These are phyloP conservation scores for Atrichornis clamosus DNA, from an alignment of 2,113 vertebrate species.

Conservation along the genomic window DNA sequence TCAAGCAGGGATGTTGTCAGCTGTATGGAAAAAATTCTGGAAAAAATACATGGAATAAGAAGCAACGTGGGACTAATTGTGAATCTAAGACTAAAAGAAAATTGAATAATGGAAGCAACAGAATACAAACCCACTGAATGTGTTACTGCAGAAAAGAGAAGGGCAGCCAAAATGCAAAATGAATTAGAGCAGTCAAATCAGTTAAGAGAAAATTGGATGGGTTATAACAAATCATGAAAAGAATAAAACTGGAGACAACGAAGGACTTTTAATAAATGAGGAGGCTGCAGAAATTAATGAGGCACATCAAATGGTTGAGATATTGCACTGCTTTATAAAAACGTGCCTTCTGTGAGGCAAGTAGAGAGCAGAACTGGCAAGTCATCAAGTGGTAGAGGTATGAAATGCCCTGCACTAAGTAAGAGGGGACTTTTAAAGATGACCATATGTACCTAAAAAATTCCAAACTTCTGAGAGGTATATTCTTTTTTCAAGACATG, in stretches of 20 bases:
- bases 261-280: conserved; percentile 22
- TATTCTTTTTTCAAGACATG: not conserved
- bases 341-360: not conserved
- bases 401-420: not conserved
- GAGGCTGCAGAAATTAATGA: conserved; percentile 35
- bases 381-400: not conserved
- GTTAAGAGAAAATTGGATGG: conserved; percentile 38
- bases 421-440: not conserved
- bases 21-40: not conserved
- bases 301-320: conserved; percentile 3
- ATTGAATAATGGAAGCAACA: not conserved
- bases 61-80: not conserved
- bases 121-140: not conserved
- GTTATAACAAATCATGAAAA: conserved; percentile 34
- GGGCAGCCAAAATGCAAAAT: conserved; percentile 29
- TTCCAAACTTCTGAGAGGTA: not conserved
- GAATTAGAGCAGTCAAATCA: conserved; percentile 23
- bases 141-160: not conserved
- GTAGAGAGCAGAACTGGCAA: not conserved
- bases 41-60: not conserved
- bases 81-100: not conserved
- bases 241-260: not conserved
- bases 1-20: not conserved
- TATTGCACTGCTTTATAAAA: not conserved
- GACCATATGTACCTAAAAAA: not conserved